Conservation (phyloP, 2,113 vertebrate genomes). For the Megaleporinus macrocephalus region DNA sequence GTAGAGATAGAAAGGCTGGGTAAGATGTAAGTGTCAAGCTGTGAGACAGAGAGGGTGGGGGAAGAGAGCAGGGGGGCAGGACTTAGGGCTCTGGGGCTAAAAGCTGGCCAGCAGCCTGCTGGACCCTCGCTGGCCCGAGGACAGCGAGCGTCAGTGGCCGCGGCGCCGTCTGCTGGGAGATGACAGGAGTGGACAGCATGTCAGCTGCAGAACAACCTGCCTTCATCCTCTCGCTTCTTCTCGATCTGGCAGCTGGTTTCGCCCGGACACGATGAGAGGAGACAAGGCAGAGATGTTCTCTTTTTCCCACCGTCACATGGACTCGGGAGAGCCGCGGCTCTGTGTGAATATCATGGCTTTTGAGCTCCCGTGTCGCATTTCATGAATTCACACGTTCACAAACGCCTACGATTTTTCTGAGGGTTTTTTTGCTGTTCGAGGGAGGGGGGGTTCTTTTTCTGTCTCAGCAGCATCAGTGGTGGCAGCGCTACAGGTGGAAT, state of each 20-base stretch:
- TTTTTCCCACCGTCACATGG: constrained; percentile 80
- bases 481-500: constrained; percentile 72
- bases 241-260: constrained; percentile 74
- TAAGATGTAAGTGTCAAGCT: too few relatives aligned
- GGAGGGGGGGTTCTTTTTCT: constrained; percentile 67
- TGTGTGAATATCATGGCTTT: constrained; percentile 77
- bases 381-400: constrained; percentile 72
- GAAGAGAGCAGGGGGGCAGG: constrained; percentile 22
- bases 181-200: constrained; percentile 82
- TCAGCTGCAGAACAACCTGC: constrained; percentile 76
- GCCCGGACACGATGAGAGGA: constrained; percentile 78
- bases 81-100: constrained; percentile 31
- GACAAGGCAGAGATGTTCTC: constrained; percentile 82
- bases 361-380: constrained; percentile 75
- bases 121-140: constrained; percentile 64
- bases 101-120: constrained; percentile 31
- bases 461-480: constrained; percentile 22
- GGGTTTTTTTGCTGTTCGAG: constrained; percentile 69
- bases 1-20: constrained; percentile 17
- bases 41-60: constrained; percentile 26
- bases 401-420: constrained; percentile 64
- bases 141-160: constrained; percentile 63
- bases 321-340: constrained; percentile 67
- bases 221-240: constrained; percentile 71
- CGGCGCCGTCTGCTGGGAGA: constrained; percentile 71